phyloP scores from a whole-genome alignment of 2,113 vertebrate species.

The Platichthys flesus region DNA sequence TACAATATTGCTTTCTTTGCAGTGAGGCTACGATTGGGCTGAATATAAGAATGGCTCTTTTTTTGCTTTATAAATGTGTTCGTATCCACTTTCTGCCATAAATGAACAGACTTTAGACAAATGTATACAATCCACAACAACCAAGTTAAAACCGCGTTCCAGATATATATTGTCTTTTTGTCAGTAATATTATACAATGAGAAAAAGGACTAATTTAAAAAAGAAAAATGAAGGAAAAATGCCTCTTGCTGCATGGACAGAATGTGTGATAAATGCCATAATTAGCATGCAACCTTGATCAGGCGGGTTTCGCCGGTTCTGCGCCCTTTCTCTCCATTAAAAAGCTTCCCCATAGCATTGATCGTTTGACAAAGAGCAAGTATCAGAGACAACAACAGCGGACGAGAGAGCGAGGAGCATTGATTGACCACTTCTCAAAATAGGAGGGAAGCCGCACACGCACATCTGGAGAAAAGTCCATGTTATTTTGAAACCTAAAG shows the following conservation, averaged over 20 bases:
- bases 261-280: slow-evolving; percentile 54
- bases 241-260: background rate
- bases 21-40: too few species aligned
- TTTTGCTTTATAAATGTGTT: too few species aligned
- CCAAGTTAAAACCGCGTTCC: background rate
- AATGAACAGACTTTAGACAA: background rate
- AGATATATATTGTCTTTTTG: background rate
- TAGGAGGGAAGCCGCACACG: slow-evolving; percentile 10
- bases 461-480: slow-evolving; percentile 28
- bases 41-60: too few species aligned
- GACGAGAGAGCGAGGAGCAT: slow-evolving; percentile 7
- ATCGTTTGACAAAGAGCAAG: slow-evolving; percentile 47
- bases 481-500: slow-evolving; percentile 26
- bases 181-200: slow-evolving; percentile 10
- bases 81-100: too few species aligned
- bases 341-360: slow-evolving; percentile 41
- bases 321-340: slow-evolving; percentile 45
- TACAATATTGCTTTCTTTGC: too few species aligned
- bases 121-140: background rate
- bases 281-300: slow-evolving; percentile 55
- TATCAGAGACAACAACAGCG: slow-evolving; percentile 20
- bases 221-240: background rate
- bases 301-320: background rate
- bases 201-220: background rate
- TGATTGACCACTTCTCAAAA: slow-evolving; percentile 30